Conservation (phyloP, 2,888 invertebrate species). For the Ornithoptera alexandrae region DNA sequence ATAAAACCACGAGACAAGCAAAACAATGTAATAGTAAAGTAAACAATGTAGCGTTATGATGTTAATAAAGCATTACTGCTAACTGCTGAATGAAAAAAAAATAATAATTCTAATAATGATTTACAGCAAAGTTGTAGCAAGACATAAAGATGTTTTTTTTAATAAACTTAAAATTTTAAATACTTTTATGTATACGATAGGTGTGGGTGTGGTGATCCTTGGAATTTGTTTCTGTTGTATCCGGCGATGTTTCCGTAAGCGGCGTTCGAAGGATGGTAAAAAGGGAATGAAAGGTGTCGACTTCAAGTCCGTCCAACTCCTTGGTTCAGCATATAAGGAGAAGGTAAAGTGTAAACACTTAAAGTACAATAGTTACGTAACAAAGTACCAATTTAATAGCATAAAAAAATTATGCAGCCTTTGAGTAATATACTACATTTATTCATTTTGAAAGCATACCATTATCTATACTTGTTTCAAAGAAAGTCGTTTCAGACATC, state of each 20-base stretch:
- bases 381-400: neutral
- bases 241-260: slow-evolving; percentile 93
- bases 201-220: slow-evolving; percentile 87
- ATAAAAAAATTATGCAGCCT: no score
- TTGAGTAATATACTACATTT: no score
- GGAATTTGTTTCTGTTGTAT: slow-evolving; percentile 95
- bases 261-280: slow-evolving; percentile 96
- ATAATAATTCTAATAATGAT: no score
- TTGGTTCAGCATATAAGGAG: slow-evolving; percentile 98
- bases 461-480: neutral
- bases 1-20: neutral
- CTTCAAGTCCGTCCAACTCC: slow-evolving; percentile 96
- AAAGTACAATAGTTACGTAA: neutral
- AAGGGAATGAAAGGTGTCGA: slow-evolving; percentile 97
- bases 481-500: no score
- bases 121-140: neutral
- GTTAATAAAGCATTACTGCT: neutral
- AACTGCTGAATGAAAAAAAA: neutral
- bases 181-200: slow-evolving; percentile 58
- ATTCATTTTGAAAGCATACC: neutral
- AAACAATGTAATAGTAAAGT: neutral
- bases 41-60: neutral
- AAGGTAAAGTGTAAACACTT: slow-evolving; percentile 85
- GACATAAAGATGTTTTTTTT: neutral
- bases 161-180: neutral